Evolutionary conservation across 2,888 invertebrate species (phyloP).

Genomic region (Orthosia cruda): DNA sequence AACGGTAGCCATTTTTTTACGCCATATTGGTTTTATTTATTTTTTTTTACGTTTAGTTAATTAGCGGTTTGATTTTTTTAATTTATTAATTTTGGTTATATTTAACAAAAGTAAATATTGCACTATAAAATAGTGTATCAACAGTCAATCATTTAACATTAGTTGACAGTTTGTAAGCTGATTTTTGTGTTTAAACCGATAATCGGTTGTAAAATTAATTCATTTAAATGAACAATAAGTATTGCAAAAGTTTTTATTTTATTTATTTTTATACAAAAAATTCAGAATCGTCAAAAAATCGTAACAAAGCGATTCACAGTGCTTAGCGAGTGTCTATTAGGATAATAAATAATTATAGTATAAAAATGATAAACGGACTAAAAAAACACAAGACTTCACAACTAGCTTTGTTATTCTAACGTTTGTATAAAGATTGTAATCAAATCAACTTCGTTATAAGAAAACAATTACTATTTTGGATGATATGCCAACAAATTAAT

Average conservation of each 20-base stretch:
- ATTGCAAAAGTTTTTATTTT: neutral
- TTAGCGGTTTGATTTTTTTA: too few relatives aligned
- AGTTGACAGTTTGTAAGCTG: neutral
- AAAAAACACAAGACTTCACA: conserved; percentile 57
- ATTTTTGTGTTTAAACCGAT: neutral
- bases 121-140: neutral
- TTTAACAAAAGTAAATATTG: too few relatives aligned
- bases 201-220: too few relatives aligned
- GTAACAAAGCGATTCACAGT: conserved; percentile 60
- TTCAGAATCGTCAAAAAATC: neutral
- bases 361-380: conserved; percentile 38
- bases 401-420: conserved; percentile 42
- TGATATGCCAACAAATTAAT: too few relatives aligned
- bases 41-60: too few relatives aligned
- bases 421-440: conserved; percentile 21
- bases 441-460: conserved; percentile 34
- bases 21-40: too few relatives aligned
- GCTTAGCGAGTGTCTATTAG: conserved; percentile 58
- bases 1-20: too few relatives aligned
- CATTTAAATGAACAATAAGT: neutral
- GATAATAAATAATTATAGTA: conserved; percentile 30
- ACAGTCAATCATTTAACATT: neutral
- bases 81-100: too few relatives aligned
- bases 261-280: conserved; percentile 7
- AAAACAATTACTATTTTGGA: neutral